Evolutionary conservation across 2,888 invertebrate genomes (phyloP), one percentile per base, ranked within the genome.

Genomic region (Herminia tarsipennalis): DNA sequence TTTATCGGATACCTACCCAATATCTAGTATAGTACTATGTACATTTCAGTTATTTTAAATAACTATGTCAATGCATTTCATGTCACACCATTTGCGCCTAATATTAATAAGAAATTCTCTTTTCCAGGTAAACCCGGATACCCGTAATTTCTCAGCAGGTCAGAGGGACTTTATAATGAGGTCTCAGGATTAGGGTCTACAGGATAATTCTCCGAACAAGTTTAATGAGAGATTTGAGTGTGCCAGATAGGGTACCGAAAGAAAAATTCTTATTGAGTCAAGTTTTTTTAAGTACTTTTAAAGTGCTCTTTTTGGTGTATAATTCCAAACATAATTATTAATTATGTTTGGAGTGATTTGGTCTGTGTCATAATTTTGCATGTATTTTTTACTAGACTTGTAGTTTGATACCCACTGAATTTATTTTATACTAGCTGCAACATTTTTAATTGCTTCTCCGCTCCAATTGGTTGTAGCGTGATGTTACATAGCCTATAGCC

Each of bases 191-290:
- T 65, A 65, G 50, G 62, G 56, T 40, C 49, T 48, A 48, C 58
- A 51, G 58, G 60, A 66, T 70, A 69, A 74, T 71, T 63, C 35
- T 14, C 40, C 27, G 25, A 25, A 20, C 6, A 59, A 70, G 58
- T 73, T 73, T 76, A 74, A 74, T 69, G 70, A 76, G 73, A 64
- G 43, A 32, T 51, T 71, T 53, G 49, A 62, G 54, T 62, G 54
- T 40, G 46, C 30, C 5, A 48, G 55, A 39, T 50, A 39, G 36
- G 51, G 46, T 41, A 34, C 27, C 44, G 18, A 46, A 40, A 34
- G 39, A 47, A 53, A 62, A 46, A 30, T 54, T 46, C 59, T 62
- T 56, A 65, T 56, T 59, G 2, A 18, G 13, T 29, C 36, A 18
- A 40, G 48, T 55, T 61, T 30, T 41, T 9, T 40, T 33, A 21